Base-by-base conservation (phyloP, 1,140 invertebrate species). In the Lutraria rhynchaena region DNA sequence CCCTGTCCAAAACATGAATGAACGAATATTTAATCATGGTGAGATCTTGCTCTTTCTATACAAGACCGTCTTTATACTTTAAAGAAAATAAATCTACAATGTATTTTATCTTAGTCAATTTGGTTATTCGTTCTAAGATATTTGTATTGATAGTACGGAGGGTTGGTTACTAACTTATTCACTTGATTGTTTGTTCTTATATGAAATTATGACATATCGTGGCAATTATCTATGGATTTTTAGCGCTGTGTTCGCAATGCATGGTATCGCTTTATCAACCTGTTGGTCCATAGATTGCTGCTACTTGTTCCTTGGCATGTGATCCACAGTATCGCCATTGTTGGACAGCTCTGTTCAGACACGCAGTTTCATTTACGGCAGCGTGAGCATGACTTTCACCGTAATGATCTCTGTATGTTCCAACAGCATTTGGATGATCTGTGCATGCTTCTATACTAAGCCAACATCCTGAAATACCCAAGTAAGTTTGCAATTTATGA, bases 391-490 rank as follows among this genome's bases (percentile, higher is more conserved):
- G 73, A 22, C 57, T 31, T 53, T 85, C 81, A 1, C 76, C 81
- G 17, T 65, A 74, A 2, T 17, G 55, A 41, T 86, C 85, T 53
- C 80, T 46, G 57, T 69, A 53, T 19, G 77, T 84, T 24, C 81
- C 81, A 22, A 71, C 65, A 24, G 41, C 55, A 17, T 13, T 46
- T 11, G 84, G 82, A 41, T 82, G 67, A 11, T 29, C 22, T 19
- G 82, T 58, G 44, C 85, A 86, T 19, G 60, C 41, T n/a, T 51
- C 35, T 4, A 83, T 46, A 11, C 83, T 76, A 22, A 86, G 33
- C 85, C 85, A 86, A 51, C 85, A 86, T 15, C 85, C 85, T 86
- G 5, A 7, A 41, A 41, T n/a, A n/a, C n/a, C n/a, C n/a, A n/a
- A n/a, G n/a, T n/a, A n/a, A n/a, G n/a, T n/a, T n/a, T n/a, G n/a